Evolutionary conservation across 2,113 vertebrate species (phyloP).

Genomic region (Tichodroma muraria): DNA sequence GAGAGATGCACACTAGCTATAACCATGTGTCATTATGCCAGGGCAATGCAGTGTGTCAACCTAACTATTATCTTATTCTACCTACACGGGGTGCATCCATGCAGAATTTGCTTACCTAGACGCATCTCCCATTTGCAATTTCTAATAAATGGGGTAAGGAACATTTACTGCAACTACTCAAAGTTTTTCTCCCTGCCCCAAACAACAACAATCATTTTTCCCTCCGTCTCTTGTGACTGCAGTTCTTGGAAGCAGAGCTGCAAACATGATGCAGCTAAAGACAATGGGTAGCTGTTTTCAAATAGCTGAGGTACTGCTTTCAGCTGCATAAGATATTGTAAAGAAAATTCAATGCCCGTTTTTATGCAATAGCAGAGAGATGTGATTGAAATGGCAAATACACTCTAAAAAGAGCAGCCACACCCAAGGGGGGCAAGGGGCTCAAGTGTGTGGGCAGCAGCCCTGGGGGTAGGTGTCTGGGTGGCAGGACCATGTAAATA

Average conservation of each 20-base stretch:
- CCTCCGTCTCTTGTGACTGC: neutral
- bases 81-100: neutral
- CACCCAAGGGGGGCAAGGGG: neutral
- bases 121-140: neutral
- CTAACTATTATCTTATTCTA: neutral
- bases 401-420: neutral
- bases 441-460: neutral
- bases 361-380: neutral
- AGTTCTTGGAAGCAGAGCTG: neutral
- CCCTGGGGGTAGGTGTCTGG: neutral
- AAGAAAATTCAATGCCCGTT: neutral
- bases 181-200: neutral
- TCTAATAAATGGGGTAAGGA: neutral
- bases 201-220: neutral
- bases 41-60: neutral
- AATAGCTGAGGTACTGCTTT: neutral
- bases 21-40: constrained; percentile 20
- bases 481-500: neutral
- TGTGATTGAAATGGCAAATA: neutral
- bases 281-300: neutral
- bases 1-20: neutral
- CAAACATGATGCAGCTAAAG: neutral
- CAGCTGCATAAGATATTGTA: neutral
- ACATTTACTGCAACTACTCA: neutral
- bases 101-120: constrained; percentile 11